Conservation (phyloP, 2,113 vertebrate genomes). For the Rhea pennata region DNA sequence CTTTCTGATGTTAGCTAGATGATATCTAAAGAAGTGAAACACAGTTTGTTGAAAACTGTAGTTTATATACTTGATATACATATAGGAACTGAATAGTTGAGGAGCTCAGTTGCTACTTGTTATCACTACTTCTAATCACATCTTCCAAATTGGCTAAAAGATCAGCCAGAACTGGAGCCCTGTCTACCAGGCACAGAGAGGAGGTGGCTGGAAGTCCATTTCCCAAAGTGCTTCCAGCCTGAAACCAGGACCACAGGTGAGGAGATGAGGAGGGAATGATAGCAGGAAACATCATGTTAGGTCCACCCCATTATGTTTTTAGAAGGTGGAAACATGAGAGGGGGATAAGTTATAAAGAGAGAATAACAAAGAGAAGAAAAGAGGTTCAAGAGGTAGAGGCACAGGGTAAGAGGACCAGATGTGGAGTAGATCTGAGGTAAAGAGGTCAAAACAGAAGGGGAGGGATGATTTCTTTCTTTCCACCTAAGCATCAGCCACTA, state of each 20-base stretch:
- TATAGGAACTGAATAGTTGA: background rate
- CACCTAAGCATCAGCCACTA: background rate
- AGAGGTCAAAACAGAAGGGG: background rate
- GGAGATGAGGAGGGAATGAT: constrained; percentile 49
- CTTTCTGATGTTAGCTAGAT: background rate
- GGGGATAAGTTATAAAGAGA: constrained; percentile 14
- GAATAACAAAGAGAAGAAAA: background rate
- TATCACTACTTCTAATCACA: background rate
- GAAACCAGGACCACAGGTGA: constrained; percentile 37
- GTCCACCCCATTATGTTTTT: background rate
- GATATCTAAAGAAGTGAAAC: background rate
- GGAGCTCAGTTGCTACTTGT: background rate
- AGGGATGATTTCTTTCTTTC: background rate
- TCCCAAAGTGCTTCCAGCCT: constrained; percentile 14
- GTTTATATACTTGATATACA: background rate
- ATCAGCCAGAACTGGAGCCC: background rate
- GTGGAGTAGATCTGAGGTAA: constrained; percentile 8
- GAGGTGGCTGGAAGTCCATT: background rate
- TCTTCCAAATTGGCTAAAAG: background rate
- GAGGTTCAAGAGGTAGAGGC: background rate
- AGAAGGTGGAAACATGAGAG: constrained; percentile 27
- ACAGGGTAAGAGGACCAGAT: constrained; percentile 3
- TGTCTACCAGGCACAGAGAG: background rate
- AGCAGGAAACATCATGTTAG: constrained; percentile 52
- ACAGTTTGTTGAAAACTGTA: background rate